Percentiles rank a stretch among this genome's conserved stretches.
Conservation (phyloP, 2,113 vertebrate species). For the Syrmaticus mikado region DNA sequence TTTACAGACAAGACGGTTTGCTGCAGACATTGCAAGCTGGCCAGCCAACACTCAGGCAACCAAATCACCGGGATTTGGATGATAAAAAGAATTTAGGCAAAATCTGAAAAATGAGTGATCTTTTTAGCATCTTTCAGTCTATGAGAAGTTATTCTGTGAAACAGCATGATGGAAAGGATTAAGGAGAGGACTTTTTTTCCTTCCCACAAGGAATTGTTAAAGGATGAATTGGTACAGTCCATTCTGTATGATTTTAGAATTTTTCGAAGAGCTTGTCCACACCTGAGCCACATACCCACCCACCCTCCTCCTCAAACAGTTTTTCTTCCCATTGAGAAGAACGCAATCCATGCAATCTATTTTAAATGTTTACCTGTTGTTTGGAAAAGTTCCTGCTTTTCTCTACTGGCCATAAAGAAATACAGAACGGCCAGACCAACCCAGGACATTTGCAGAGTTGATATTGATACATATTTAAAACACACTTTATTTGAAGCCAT, state of each 20-base stretch:
- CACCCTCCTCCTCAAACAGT: not conserved
- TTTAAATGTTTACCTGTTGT: not conserved
- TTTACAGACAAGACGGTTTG: not conserved
- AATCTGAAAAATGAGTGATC: not conserved
- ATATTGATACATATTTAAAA: not conserved
- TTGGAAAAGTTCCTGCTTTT: not conserved
- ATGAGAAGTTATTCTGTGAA: not conserved
- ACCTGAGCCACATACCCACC: not conserved
- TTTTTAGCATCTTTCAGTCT: not conserved
- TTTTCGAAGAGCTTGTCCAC: not conserved
- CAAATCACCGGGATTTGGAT: conserved; percentile 9
- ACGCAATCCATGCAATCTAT: not conserved
- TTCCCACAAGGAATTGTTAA: not conserved
- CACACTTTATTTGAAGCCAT: not conserved
- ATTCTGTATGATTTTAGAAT: not conserved
- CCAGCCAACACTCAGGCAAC: not conserved
- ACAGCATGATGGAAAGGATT: not conserved
- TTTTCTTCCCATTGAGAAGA: not conserved
- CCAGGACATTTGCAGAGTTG: not conserved
- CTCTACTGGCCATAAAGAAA: not conserved
- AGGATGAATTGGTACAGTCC: not conserved
- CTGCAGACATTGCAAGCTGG: not conserved
- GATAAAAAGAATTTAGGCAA: not conserved
- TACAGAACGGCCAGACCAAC: not conserved
- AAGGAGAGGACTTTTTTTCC: not conserved